These are phyloP conservation scores for Crypturellus undulatus DNA, from an alignment of 2,113 vertebrate species.

Conservation along the genomic window DNA sequence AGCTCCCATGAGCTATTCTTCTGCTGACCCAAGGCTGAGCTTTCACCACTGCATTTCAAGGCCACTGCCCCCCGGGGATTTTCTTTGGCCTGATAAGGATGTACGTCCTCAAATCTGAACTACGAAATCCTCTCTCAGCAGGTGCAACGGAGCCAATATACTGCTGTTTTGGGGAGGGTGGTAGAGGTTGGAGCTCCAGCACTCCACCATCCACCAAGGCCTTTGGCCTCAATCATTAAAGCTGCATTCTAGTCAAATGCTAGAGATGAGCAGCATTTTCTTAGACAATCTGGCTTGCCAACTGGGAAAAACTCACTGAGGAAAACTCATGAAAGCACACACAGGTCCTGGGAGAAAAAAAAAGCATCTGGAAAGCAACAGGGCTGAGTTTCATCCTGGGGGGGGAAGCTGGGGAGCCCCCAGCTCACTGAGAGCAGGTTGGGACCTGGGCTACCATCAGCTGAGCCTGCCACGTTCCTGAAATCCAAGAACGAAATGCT, in stretches of 20 bases:
- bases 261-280: too few relatives aligned
- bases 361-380: background rate
- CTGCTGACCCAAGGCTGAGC: background rate
- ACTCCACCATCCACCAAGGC: background rate
- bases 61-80: accelerated
- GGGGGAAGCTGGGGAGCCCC: background rate
- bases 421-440: background rate
- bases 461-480: background rate
- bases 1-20: background rate
- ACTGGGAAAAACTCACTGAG: too few relatives aligned
- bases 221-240: background rate
- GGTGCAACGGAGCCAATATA: background rate
- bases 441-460: background rate
- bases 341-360: background rate
- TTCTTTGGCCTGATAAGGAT: background rate
- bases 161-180: accelerated
- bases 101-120: background rate
- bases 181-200: background rate
- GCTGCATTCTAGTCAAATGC: background rate
- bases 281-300: too few relatives aligned
- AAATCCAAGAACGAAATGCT: background rate
- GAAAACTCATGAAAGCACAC: too few relatives aligned
- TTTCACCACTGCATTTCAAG: background rate
- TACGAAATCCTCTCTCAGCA: background rate
- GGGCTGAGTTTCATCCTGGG: background rate